Evolutionary conservation across 2,888 invertebrate genomes (phyloP).

Genomic region (Trilocha varians): DNA sequence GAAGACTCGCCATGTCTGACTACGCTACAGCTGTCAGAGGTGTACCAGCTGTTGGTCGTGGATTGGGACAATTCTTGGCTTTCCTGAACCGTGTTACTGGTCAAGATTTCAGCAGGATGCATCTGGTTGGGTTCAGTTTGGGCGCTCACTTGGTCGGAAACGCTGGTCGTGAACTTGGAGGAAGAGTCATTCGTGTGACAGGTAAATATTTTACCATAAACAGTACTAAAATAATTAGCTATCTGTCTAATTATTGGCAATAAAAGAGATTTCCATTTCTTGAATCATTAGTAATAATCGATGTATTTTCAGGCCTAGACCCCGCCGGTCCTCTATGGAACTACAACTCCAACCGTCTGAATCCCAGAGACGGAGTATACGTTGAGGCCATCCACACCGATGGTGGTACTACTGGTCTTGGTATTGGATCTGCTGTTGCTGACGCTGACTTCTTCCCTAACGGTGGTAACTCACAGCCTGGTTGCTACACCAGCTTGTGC

Average conservation of each 20-base stretch:
- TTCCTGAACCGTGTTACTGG: constrained; percentile 26
- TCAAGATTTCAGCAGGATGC: constrained; percentile 22
- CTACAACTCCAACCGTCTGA: constrained; percentile 26
- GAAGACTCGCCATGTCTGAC: constrained; percentile 24
- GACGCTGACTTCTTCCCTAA: constrained; percentile 76
- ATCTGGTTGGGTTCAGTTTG: constrained; percentile 40
- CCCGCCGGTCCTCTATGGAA: constrained; percentile 50
- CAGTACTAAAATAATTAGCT: too few species aligned
- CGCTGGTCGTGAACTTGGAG: constrained; percentile 28
- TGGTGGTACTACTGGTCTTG: constrained; percentile 50
- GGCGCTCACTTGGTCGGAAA: constrained; percentile 43
- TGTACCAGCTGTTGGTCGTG: constrained; percentile 32
- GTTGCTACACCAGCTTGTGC: constrained; percentile 38
- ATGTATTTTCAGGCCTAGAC: constrained; percentile 32
- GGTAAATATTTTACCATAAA: too few species aligned
- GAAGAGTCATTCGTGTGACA: constrained; percentile 32
- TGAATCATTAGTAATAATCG: background rate
- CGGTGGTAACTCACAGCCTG: constrained; percentile 58
- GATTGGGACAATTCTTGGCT: constrained; percentile 33
- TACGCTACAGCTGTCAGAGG: constrained; percentile 32
- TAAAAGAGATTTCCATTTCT: background rate
- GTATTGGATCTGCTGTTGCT: constrained; percentile 59
- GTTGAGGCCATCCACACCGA: constrained; percentile 61
- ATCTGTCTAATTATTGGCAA: constrained; percentile 5
- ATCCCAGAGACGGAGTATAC: constrained; percentile 40